Conservation (phyloP, 2,797 vertebrate species). For the Mormyrops attenuatus region DNA sequence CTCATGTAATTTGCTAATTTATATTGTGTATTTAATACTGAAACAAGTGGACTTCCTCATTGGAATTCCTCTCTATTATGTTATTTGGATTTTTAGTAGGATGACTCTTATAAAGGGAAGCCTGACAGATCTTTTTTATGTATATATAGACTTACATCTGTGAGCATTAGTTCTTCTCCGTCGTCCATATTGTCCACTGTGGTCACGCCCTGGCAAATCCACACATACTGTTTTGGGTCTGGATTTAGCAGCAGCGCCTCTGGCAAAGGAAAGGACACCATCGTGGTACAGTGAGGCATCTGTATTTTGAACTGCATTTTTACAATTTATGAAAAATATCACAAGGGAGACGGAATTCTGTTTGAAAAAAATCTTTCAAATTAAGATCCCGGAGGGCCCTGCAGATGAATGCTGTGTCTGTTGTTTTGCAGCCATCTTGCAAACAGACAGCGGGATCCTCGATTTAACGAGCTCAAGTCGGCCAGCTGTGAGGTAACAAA, state of each 20-base stretch:
- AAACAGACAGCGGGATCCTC: neutral
- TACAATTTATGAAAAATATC: neutral
- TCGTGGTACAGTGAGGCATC: neutral
- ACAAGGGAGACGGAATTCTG: neutral
- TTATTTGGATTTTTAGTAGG: neutral
- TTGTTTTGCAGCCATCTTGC: neutral
- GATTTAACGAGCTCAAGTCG: neutral
- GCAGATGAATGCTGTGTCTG: neutral
- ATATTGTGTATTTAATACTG: neutral
- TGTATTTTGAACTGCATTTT: neutral
- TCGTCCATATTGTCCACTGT: constrained; percentile 53
- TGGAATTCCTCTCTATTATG: neutral
- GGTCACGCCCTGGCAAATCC: constrained; percentile 56
- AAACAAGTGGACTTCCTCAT: neutral
- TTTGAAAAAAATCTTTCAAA: neutral
- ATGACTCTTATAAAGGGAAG: neutral
- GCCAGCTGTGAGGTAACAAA: neutral
- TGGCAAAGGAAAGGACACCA: constrained; percentile 33
- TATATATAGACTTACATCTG: constrained; percentile 42
- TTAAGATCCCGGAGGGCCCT: neutral
- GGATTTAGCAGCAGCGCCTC: constrained; percentile 55
- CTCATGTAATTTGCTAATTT: neutral
- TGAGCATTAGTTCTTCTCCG: constrained; percentile 54
- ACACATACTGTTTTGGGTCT: constrained; percentile 47
- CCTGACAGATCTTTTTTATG: neutral